Evolutionary conservation across 2,888 invertebrate species (phyloP), one percentile per base, ranked within the genome.

Genomic region (Zeuzera pyrina): DNA sequence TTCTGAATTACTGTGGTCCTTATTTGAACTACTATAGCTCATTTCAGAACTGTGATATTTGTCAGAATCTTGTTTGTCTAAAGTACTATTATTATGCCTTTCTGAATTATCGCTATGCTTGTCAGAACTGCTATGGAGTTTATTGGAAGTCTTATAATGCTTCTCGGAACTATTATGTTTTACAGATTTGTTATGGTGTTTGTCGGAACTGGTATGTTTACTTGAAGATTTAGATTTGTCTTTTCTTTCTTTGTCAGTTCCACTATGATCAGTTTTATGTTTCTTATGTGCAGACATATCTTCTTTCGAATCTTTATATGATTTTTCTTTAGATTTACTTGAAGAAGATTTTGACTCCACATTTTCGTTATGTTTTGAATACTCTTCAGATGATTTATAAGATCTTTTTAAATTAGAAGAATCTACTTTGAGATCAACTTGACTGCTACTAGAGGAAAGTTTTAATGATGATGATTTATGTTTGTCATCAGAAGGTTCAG

Each of bases 281-380:
- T 55, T 63, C 32, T 57, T 72, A 11, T 72, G 68, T 30, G 57
- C 40, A 54, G 27, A 36, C 43, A 29, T 51, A 42, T 57, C 69
- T 33, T 68, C 62, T 32, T 57, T 58, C 11, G 58, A 58, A 47
- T 45, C 58, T 35, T 29, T 35, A n/a, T 30, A 4, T 28, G 31
- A 4, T 37, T 36, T 29, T 35, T 40, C 30, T 24, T 36, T 35
- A 15, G 57, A 47, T 46, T 61, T 61, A 12, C 68, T 67, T 12
- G 57, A 49, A 19, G 55, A 50, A 38, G 49, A 51, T 40, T 41
- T 62, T 14, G 55, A 45, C 12, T 65, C 61, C 24, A 63, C 56
- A 39, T 43, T 52, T n/a, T n/a, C n/a, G 29, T 54, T 48, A 41
- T 53, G 49, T 39, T 48, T 57, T 27, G 57, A 46, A 37, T 59